Conservation (phyloP, 2,888 invertebrate genomes). For the Drosophila pseudotalamancana region DNA sequence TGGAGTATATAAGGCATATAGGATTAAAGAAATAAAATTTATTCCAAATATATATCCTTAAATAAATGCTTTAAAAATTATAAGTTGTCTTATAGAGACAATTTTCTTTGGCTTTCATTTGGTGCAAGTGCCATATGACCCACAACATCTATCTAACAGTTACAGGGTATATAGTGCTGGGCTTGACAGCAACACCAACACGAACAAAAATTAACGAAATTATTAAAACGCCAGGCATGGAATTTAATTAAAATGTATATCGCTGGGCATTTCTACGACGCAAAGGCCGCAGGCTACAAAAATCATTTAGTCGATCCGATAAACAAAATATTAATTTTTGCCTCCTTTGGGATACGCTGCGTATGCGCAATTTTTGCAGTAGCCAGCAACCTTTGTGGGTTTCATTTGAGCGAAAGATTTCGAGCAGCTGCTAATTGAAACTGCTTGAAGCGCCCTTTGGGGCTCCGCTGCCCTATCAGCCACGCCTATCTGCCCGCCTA, state of each 20-base stretch:
- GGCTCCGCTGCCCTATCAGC: not conserved
- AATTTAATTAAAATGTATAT: constrained; percentile 63
- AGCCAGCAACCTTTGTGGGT: constrained; percentile 11
- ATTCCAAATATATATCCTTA: too few species aligned
- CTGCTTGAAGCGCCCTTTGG: constrained; percentile 28
- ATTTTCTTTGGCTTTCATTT: too few species aligned
- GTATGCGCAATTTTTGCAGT: constrained; percentile 58
- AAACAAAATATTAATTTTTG: constrained; percentile 31
- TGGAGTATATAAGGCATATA: too few species aligned
- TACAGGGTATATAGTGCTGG: constrained; percentile 8
- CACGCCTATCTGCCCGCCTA: not conserved
- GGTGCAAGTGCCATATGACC: too few species aligned
- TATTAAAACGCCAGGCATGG: constrained; percentile 18
- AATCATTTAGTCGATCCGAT: constrained; percentile 37
- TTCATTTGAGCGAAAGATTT: constrained; percentile 22
- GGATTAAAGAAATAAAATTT: too few species aligned
- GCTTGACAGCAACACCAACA: constrained; percentile 4
- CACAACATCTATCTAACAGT: too few species aligned
- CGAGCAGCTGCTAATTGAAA: constrained; percentile 65
- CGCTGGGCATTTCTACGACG: not conserved
- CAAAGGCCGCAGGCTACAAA: constrained; percentile 6
- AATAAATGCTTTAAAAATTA: too few species aligned
- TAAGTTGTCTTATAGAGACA: too few species aligned
- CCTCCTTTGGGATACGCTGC: constrained; percentile 32
- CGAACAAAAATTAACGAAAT: constrained; percentile 28